These are phyloP conservation scores for Monomorium pharaonis DNA, from an alignment of 1,140 invertebrate genomes.

Conservation along the genomic window DNA sequence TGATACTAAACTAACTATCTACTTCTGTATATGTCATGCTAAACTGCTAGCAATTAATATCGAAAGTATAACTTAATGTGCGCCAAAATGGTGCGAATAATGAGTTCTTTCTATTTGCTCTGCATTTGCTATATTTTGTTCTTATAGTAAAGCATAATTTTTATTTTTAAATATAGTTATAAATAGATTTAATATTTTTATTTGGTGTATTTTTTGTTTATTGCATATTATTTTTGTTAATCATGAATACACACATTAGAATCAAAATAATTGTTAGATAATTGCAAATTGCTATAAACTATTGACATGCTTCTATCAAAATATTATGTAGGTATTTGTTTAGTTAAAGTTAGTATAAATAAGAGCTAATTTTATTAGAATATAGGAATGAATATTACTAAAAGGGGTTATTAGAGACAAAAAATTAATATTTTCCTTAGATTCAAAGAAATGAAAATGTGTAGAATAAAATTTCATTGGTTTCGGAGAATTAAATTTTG, in stretches of 20 bases:
- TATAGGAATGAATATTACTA: neutral
- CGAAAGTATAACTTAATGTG: neutral
- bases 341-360: too few relatives aligned
- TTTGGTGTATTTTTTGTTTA: neutral
- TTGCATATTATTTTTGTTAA: neutral
- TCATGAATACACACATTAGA: neutral
- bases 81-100: neutral
- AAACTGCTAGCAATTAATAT: constrained; percentile 61
- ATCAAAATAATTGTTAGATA: constrained; percentile 4
- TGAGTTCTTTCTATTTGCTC: neutral
- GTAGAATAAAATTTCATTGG: neutral
- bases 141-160: neutral
- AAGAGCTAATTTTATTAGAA: neutral
- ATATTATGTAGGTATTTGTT: neutral
- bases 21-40: constrained; percentile 65
- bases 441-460: neutral
- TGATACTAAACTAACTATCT: constrained; percentile 63
- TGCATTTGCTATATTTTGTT: neutral
- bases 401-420: neutral
- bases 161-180: neutral
- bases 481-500: neutral
- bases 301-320: neutral
- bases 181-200: neutral
- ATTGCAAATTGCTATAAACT: constrained; percentile 5
- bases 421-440: constrained; percentile 1